These are phyloP conservation scores for Bergia sp. DNA, from an alignment of 92 coral and sea anemone genomes.

Conservation along the genomic window DNA sequence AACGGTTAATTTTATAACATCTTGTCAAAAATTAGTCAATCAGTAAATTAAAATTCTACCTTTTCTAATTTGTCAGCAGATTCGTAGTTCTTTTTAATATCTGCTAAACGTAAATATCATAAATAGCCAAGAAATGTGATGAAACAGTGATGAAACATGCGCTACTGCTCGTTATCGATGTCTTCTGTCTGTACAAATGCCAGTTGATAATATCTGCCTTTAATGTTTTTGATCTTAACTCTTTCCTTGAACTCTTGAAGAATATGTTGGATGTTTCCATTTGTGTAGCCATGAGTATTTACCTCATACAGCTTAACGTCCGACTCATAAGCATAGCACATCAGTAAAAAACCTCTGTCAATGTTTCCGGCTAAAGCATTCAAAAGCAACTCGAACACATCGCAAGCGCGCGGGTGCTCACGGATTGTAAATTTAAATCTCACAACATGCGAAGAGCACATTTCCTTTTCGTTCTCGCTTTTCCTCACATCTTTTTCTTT, in stretches of 20 bases:
- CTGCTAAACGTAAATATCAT: too few relatives aligned
- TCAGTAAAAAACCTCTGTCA: slow-evolving; percentile 13
- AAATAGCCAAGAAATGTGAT: too few relatives aligned
- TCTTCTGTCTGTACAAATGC: slow-evolving; percentile 42
- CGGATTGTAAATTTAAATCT: slow-evolving; percentile 32
- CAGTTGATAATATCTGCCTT: slow-evolving; percentile 37
- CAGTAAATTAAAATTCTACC: too few relatives aligned
- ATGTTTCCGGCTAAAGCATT: slow-evolving; percentile 25
- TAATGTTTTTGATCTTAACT: slow-evolving; percentile 24
- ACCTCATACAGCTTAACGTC: slow-evolving; percentile 30
- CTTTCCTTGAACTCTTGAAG: slow-evolving; percentile 18
- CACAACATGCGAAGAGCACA: slow-evolving; percentile 24
- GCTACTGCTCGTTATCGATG: slow-evolving; percentile 8
- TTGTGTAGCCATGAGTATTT: slow-evolving; percentile 16
- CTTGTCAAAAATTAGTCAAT: too few relatives aligned
- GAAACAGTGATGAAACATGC: too few relatives aligned
- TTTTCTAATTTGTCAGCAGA: too few relatives aligned
- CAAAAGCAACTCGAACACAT: slow-evolving; percentile 37
- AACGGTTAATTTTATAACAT: too few relatives aligned
- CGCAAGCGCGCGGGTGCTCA: slow-evolving; percentile 46
- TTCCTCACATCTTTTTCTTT: not conserved
- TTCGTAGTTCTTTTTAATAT: too few relatives aligned
- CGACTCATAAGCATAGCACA: slow-evolving; percentile 7
- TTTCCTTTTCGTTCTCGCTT: not conserved
- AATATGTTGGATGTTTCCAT: not conserved